Conservation (phyloP, 2,797 vertebrate genomes). For the Coregonus suidteri region DNA sequence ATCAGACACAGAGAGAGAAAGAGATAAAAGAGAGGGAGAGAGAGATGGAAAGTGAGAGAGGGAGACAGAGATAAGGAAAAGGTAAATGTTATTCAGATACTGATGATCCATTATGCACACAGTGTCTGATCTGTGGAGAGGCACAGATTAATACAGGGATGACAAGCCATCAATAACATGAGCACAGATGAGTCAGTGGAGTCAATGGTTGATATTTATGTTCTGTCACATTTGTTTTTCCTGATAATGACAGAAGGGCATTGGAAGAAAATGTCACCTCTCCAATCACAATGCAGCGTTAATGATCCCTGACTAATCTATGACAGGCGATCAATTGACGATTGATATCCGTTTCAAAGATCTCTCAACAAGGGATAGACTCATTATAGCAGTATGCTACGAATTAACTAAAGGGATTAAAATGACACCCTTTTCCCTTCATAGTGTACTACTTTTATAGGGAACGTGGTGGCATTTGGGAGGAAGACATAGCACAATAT, state of each 20-base stretch:
- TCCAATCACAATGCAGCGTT: slow-evolving; percentile 48
- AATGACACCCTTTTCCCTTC: no score
- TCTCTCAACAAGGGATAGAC: background rate
- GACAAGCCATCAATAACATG: slow-evolving; percentile 44
- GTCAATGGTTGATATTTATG: slow-evolving; percentile 62
- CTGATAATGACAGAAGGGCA: slow-evolving; percentile 46
- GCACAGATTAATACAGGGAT: slow-evolving; percentile 25
- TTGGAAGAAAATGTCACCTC: slow-evolving; percentile 45
- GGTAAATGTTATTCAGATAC: no score
- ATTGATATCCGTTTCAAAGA: background rate
- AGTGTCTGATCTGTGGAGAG: no score
- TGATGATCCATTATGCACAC: no score
- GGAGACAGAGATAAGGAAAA: no score
- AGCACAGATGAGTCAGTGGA: slow-evolving; percentile 41
- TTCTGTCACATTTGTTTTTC: slow-evolving; percentile 48
- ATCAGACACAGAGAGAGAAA: background rate
- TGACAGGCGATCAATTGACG: background rate
- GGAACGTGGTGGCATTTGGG: no score
- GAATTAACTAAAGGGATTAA: background rate
- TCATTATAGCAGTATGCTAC: background rate
- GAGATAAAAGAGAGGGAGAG: no score
- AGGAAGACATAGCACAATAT: no score
- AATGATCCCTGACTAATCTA: slow-evolving; percentile 46
- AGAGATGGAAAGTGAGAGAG: no score
- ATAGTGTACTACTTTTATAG: no score